Percentiles rank a stretch among this genome's conserved stretches.
These are phyloP conservation scores for Laterallus jamaicensis DNA, from an alignment of 2,113 vertebrate species.

Conservation along the genomic window DNA sequence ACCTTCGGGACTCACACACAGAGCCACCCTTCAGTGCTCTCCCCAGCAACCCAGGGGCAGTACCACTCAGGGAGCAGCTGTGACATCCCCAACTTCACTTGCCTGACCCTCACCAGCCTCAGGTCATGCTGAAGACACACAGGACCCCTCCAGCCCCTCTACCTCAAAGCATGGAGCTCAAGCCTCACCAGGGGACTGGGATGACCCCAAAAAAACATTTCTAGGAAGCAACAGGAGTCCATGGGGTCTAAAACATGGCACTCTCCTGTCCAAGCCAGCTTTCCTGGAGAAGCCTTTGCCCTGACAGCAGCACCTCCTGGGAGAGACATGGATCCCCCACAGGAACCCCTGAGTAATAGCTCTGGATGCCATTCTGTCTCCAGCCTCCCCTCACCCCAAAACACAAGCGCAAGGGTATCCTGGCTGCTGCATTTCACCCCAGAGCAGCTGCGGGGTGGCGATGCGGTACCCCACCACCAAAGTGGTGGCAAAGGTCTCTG, in stretches of 20 bases:
- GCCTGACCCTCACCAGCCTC: background rate
- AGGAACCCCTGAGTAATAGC: background rate
- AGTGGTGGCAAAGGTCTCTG: background rate
- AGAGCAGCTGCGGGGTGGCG: background rate
- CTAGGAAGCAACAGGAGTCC: background rate
- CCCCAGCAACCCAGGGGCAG: background rate
- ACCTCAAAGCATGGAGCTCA: background rate
- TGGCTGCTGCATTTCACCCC: background rate
- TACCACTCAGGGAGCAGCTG: background rate
- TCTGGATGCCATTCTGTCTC: background rate
- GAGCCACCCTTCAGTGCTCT: background rate
- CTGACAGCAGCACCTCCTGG: background rate
- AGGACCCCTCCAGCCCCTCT: background rate
- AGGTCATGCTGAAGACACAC: background rate
- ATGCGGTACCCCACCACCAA: fast-evolving
- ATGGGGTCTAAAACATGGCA: fast-evolving
- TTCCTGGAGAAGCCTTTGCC: background rate
- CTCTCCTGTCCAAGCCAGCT: background rate
- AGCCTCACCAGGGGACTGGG: too few relatives aligned
- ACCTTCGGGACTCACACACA: background rate
- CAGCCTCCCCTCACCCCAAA: background rate
- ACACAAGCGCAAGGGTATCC: fast-evolving
- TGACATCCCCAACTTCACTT: background rate
- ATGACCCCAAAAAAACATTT: background rate
- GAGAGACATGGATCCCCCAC: fast-evolving